Evolutionary conservation across 2,113 vertebrate species (phyloP).

Genomic region (Piliocolobus tephrosceles): DNA sequence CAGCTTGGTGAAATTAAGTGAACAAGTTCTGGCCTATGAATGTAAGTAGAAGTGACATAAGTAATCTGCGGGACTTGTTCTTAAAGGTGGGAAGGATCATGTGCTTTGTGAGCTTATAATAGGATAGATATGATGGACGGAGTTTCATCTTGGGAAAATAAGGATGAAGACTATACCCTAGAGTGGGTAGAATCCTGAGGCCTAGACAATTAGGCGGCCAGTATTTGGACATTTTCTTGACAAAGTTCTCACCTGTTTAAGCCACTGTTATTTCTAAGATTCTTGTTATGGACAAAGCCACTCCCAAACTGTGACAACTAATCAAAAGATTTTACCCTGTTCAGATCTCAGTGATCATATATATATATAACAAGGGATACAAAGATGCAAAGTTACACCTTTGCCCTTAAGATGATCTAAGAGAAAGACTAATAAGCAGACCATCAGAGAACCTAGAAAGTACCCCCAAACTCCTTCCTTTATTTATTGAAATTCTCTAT

Average conservation of each 20-base stretch:
- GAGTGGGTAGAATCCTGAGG: not conserved
- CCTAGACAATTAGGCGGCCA: not conserved
- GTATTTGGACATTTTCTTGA: not conserved
- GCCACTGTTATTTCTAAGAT: not conserved
- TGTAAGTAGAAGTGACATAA: not conserved
- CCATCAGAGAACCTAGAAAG: not conserved
- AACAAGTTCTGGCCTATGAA: not conserved
- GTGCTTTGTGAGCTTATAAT: not conserved
- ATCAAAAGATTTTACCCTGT: not conserved
- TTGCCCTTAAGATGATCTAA: not conserved
- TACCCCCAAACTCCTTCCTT: accelerated
- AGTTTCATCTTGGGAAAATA: conserved; percentile 8
- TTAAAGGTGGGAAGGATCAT: not conserved
- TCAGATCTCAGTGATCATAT: not conserved
- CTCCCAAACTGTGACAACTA: not conserved
- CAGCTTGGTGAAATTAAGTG: not conserved
- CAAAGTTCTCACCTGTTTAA: not conserved
- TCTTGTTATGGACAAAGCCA: not conserved
- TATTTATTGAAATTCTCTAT: not conserved
- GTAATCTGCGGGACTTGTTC: not conserved
- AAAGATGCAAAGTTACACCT: not conserved
- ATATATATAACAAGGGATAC: not conserved
- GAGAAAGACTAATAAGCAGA: not conserved
- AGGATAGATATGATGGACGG: not conserved
- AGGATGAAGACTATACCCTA: not conserved